Conservation (phyloP, 2,797 vertebrate species). For the Acrocephalus scirpaceus region DNA sequence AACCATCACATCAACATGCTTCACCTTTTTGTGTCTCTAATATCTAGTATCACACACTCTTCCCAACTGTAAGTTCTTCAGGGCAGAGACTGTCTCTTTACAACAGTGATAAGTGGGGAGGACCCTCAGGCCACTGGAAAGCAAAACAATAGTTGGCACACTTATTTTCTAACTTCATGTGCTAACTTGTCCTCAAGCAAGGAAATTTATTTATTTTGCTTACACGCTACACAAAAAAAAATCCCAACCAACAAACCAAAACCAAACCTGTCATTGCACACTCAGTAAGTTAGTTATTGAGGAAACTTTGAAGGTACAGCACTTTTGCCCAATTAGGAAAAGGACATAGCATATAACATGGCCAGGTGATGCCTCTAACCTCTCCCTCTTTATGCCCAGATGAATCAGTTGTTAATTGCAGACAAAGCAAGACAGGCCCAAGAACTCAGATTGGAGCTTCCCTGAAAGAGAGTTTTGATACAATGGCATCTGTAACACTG, state of each 20-base stretch:
- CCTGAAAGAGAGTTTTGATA: not conserved
- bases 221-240: not conserved
- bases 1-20: not conserved
- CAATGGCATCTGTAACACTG: not conserved
- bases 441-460: not conserved
- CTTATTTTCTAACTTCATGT: not conserved
- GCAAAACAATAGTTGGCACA: not conserved
- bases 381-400: not conserved
- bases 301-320: not conserved
- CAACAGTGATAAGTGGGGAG: not conserved
- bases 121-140: not conserved
- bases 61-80: not conserved
- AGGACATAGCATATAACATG: not conserved
- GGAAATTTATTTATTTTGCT: not conserved
- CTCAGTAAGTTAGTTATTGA: not conserved
- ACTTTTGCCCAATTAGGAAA: not conserved
- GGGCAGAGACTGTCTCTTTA: not conserved
- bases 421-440: not conserved
- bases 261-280: not conserved
- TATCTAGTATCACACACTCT: not conserved
- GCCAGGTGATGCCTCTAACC: not conserved
- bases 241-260: not conserved
- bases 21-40: not conserved
- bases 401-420: not conserved
- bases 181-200: not conserved